phyloP scores from a whole-genome alignment of 2,888 invertebrate genomes.

The Agrochola lota region DNA sequence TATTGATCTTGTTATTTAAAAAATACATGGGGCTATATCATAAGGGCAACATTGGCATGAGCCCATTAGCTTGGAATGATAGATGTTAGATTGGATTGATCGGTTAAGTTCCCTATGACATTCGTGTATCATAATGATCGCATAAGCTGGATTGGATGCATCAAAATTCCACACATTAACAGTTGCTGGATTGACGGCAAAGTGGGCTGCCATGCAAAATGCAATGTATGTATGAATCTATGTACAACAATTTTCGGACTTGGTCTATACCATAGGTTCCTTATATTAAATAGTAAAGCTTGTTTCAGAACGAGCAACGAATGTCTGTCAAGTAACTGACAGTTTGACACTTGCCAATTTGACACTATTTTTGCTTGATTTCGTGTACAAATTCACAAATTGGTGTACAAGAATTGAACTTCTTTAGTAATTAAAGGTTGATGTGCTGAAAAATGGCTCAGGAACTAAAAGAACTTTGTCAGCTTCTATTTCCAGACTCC shows the following conservation, averaged over 20 bases:
- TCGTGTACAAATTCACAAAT: slow-evolving; percentile 33
- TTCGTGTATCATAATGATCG: background rate
- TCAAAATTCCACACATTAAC: no score
- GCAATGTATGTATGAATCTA: no score
- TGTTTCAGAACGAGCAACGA: slow-evolving; percentile 25
- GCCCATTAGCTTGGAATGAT: background rate
- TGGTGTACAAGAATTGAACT: background rate
- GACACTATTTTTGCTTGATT: slow-evolving; percentile 11
- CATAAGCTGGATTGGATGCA: background rate
- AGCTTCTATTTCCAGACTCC: slow-evolving; percentile 82
- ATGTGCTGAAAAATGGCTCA: slow-evolving; percentile 76
- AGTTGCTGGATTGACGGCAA: background rate
- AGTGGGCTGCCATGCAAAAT: background rate
- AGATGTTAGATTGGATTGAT: background rate
- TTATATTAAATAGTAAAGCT: background rate
- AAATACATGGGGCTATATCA: background rate
- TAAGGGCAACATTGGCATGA: background rate
- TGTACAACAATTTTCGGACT: background rate
- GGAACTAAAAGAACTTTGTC: slow-evolving; percentile 85
- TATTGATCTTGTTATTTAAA: background rate
- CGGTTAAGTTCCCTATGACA: no score
- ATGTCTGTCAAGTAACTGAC: background rate
- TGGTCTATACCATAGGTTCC: background rate
- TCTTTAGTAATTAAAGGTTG: slow-evolving; percentile 10
- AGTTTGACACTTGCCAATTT: background rate